Evolutionary conservation across 2,113 vertebrate species (phyloP), one percentile per base, ranked within the genome.

Genomic region (Nyctibius bracteatus): DNA sequence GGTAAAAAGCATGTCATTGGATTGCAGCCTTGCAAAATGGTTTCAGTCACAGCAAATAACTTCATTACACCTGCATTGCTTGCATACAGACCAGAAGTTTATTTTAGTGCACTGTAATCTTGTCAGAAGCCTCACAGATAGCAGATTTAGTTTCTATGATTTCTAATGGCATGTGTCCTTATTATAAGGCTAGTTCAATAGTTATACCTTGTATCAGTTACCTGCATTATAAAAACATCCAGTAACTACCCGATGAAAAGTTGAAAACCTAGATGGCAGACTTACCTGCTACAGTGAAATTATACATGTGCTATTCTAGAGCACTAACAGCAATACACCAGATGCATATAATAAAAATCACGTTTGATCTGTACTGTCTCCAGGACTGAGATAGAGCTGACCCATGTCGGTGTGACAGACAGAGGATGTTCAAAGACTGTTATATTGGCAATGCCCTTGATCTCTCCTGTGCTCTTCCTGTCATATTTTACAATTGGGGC

Each of bases 401-500:
- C 70, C 93, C 74, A 25, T 80, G 87, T 90, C 86, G 73, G 37
- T 87, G 77, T 81, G 77, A 95, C 65, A 95, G 65, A 33, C 63
- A 75, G 70, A 86, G 51, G 44, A 77, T 81, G 81, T 96, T 96
- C 91, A 94, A 96, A 96, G 86, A 82, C 44, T 61, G 9, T 75
- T 81, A 15, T 59, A 37, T 37, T 79, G 77, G 83, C 77, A 83
- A 93, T 90, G 81, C 83, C 91, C 96, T 97, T 97, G 95, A 97
- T 96, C 95, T 96, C 89, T 94, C 91, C 81, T 85, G 73, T 52
- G 94, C 73, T 95, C 47, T 97, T 97, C 95, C 96, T 94, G 94
- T 84, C 17, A 3, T 81, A 86, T 92, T 97, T 97, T 92, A 94
- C 93, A 81, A 2, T 5, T 46, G 52, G 25, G 22, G 30, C 81